A percentile compares a stretch with the other conserved stretches of the same genome.
These are phyloP conservation scores for Pholis gunnellus DNA, from an alignment of 2,113 vertebrate genomes.

Conservation along the genomic window DNA sequence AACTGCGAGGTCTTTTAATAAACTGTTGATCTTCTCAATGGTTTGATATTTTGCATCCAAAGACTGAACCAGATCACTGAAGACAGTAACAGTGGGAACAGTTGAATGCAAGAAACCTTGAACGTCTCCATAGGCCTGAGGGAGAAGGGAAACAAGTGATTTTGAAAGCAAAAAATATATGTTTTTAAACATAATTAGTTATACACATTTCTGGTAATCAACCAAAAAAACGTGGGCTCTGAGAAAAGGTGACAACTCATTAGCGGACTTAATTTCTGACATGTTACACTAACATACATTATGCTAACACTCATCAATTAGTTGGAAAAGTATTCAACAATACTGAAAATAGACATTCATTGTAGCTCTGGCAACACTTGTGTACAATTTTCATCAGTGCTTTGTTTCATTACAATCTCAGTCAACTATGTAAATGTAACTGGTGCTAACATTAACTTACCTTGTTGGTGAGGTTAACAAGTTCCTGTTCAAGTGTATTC, in stretches of 20 bases:
- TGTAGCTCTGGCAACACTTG: neutral
- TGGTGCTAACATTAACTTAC: slow-evolving; percentile 24
- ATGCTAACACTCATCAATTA: too few relatives aligned
- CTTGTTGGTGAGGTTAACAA: slow-evolving; percentile 60
- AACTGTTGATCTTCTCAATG: slow-evolving; percentile 53
- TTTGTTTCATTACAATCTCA: neutral
- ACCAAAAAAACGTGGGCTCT: too few relatives aligned
- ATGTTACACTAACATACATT: neutral
- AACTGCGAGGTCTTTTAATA: slow-evolving; percentile 45
- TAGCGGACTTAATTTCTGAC: too few relatives aligned
- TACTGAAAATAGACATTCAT: neutral
- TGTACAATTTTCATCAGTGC: neutral
- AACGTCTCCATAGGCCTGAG: slow-evolving; percentile 71
- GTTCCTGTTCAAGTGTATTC: slow-evolving; percentile 56
- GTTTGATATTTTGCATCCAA: slow-evolving; percentile 64
- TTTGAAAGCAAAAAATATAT: neutral
- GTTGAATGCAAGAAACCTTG: slow-evolving; percentile 56
- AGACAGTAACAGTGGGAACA: slow-evolving; percentile 10
- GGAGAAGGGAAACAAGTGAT: neutral
- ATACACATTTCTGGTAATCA: neutral
- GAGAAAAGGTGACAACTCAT: neutral
- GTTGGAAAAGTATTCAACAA: too few relatives aligned
- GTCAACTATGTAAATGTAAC: neutral
- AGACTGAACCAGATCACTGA: slow-evolving; percentile 38
- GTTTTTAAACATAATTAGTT: neutral